A percentile compares a stretch with the other conserved stretches of the same genome.
Conservation (phyloP, 2,797 vertebrate species). For the Galagoides demidoff region DNA sequence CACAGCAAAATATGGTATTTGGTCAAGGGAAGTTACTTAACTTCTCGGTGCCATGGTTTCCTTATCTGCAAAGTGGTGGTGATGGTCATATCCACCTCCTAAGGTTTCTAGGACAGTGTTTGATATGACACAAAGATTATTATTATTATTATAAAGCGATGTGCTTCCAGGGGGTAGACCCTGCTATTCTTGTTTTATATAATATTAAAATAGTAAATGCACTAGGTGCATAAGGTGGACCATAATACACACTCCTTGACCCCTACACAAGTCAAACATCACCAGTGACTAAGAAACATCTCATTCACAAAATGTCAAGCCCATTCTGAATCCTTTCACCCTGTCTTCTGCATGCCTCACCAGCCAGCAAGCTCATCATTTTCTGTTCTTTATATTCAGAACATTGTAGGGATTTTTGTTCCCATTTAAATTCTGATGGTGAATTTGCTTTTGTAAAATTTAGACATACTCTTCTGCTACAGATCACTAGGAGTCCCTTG, state of each 20-base stretch:
- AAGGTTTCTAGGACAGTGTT: not conserved
- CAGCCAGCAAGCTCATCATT: not conserved
- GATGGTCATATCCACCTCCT: not conserved
- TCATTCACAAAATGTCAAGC: not conserved
- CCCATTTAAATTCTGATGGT: not conserved
- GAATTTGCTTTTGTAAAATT: conserved; percentile 29
- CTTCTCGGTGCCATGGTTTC: not conserved
- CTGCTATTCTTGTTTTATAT: not conserved
- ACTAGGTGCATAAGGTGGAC: too few species aligned
- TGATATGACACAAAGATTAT: not conserved
- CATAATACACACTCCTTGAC: not conserved
- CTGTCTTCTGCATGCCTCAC: not conserved
- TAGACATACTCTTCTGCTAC: not conserved
- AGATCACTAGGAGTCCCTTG: not conserved
- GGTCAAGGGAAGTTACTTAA: not conserved
- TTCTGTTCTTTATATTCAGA: conserved; percentile 32
- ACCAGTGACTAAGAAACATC: not conserved
- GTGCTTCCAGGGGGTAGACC: not conserved
- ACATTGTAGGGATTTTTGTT: not conserved
- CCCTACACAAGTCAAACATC: not conserved
- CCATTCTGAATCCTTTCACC: not conserved
- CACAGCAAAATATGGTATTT: not conserved
- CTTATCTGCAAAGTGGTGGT: not conserved
- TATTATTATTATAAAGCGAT: too few species aligned
- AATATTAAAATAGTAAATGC: not conserved